These are phyloP conservation scores for Cetoscarus ocellatus DNA, from an alignment of 2,797 vertebrate genomes.

Conservation along the genomic window DNA sequence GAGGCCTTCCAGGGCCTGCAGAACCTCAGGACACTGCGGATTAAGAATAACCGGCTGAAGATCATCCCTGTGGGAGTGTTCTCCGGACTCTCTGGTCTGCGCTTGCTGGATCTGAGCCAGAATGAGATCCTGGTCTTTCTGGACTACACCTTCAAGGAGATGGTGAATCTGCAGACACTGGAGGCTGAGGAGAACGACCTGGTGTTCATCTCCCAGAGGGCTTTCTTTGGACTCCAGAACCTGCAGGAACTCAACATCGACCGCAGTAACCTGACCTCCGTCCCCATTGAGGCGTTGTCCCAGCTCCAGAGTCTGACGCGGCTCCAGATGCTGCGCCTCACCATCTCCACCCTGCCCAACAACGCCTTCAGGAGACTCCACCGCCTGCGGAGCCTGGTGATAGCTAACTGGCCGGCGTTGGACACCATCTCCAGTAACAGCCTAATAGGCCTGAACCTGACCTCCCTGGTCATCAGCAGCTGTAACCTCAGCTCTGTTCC, in stretches of 20 bases:
- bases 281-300: conserved; percentile 88
- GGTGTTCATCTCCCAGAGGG: conserved; percentile 90
- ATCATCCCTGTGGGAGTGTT: conserved; percentile 90
- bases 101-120: conserved; percentile 87
- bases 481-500: conserved; percentile 89
- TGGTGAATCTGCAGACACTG: conserved; percentile 85
- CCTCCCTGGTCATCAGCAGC: conserved; percentile 86
- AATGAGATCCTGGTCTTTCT: conserved; percentile 93
- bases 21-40: conserved; percentile 84
- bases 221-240: conserved; percentile 87
- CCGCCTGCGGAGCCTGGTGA: conserved; percentile 83
- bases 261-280: conserved; percentile 89
- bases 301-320: conserved; percentile 84
- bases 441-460: conserved; percentile 89
- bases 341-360: conserved; percentile 83
- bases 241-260: conserved; percentile 88
- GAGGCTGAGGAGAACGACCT: conserved; percentile 91
- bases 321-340: conserved; percentile 86
- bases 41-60: conserved; percentile 89
- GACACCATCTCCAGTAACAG: conserved; percentile 86
- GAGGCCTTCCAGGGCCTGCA: conserved; percentile 89
- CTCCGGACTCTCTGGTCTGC: conserved; percentile 84
- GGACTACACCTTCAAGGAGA: conserved; percentile 89
- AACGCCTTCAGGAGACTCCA: conserved; percentile 86
- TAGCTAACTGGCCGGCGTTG: conserved; percentile 87